Evolutionary conservation across 2,113 vertebrate genomes (phyloP).

Genomic region (Bungarus multicinctus): DNA sequence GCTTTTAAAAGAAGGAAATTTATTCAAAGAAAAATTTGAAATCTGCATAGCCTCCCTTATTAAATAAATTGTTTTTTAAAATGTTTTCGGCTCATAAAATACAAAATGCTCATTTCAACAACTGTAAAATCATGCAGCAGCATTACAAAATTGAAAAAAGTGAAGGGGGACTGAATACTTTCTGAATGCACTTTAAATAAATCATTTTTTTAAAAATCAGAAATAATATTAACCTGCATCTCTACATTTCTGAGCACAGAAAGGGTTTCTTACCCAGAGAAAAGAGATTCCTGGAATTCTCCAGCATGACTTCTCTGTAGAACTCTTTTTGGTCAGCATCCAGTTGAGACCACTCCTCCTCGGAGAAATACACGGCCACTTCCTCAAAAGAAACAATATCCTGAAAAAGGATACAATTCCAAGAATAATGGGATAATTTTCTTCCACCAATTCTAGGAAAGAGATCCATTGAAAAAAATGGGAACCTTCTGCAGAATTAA

Average conservation of each 20-base stretch:
- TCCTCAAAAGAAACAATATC: no score
- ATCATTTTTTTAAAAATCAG: neutral
- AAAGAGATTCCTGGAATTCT: neutral
- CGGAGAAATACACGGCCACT: no score
- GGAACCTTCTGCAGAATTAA: neutral
- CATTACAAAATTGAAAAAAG: no score
- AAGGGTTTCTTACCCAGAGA: neutral
- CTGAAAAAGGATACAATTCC: neutral
- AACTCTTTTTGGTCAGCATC: neutral
- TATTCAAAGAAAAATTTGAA: no score
- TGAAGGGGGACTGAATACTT: no score
- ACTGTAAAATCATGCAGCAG: no score
- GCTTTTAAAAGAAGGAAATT: no score
- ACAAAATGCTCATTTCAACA: no score
- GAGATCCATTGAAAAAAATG: neutral
- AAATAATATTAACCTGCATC: no score
- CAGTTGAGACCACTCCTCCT: neutral
- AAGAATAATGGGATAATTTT: neutral
- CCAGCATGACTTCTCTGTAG: neutral
- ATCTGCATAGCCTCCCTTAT: no score
- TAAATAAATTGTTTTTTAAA: no score
- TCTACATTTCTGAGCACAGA: rapidly evolving
- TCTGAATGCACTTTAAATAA: neutral
- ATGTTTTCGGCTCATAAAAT: no score
- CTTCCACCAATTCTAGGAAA: neutral